Evolutionary conservation across 2,797 vertebrate species (phyloP), one percentile per base, ranked within the genome.

Genomic region (Tadarida brasiliensis): DNA sequence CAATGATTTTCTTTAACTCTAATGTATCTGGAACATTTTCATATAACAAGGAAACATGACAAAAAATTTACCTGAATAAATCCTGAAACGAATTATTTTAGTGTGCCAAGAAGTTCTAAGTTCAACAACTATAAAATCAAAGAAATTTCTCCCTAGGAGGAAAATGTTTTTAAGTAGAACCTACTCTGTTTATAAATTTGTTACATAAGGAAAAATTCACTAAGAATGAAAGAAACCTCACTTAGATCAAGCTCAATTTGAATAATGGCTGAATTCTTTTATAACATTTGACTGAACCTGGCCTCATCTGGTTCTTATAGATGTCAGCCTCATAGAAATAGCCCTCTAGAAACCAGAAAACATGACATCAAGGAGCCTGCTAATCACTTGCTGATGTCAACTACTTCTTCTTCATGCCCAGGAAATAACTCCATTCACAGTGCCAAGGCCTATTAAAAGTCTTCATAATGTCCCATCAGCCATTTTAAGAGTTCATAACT

Each of bases 11-110:
- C 73, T 70, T 89, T 44, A 73, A 73, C 16, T 12, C 28, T 61
- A 90, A 44, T 28, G 10, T 49, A 91, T 11, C 70, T 78, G 5
- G 22, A 59, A 88, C 49, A 90, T 81, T 91, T 85, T 94, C 30
- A 49, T 26, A 6, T 39, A 89, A 80, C 49, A 96, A 93, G 74
- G 28, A 95, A 91, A 65, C 6, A 83, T 7, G 10, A 80, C 84
- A 2, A 70, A 86, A 92, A 56, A 56, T 44, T 94, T 35, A 59
- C 33, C 59, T 73, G 35, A 91, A 68, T 71, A 95, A 97, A 81
- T 56, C 44, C 74, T 89, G 74, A 95, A 97, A 87, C 87, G 30
- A 59, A 88, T 59, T 33, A 59, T 80, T 89, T 84, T 70, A 70
- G 39, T 76, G 35, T 87, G 49, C 87, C 11, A n/a, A 47, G 67